A percentile compares a stretch with the other conserved stretches of the same genome.
phyloP scores from a whole-genome alignment of 2,113 vertebrate genomes.

The Actenoides lindsayi region DNA sequence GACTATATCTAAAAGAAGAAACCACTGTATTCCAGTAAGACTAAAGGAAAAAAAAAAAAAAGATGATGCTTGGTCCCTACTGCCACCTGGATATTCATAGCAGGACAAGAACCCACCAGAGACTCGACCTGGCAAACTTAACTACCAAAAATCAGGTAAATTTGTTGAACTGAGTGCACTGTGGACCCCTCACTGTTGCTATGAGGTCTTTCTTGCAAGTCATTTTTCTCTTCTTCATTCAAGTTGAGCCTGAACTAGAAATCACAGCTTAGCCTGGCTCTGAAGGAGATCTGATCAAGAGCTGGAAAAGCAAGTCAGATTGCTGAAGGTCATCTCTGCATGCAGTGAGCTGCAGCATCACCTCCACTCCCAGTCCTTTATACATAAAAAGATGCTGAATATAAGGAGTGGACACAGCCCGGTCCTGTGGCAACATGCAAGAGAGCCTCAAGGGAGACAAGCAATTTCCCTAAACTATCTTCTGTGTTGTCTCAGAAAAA shows the following conservation, averaged over 20 bases:
- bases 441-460: conserved; percentile 40
- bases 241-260: not conserved
- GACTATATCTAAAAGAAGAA: not conserved
- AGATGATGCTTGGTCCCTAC: not conserved
- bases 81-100: not conserved
- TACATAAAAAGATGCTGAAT: not conserved
- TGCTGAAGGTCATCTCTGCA: not conserved
- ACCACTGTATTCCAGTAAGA: not conserved
- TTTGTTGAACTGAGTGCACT: not conserved
- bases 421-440: conserved; percentile 27
- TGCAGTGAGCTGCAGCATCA: not conserved
- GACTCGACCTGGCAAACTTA: not conserved
- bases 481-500: not conserved
- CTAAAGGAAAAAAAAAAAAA: not conserved
- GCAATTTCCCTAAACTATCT: conserved; percentile 36
- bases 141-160: not conserved
- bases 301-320: not conserved
- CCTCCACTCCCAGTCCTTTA: not conserved
- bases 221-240: not conserved
- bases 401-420: conserved; percentile 1
- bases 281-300: not conserved
- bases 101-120: not conserved
- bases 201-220: not conserved
- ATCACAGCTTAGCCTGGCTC: not conserved
- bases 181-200: not conserved